Percentiles rank a stretch among this genome's conserved stretches.
Evolutionary conservation across 2,797 vertebrate genomes (phyloP).

Genomic region (Typhlichthys eigenmanni): DNA sequence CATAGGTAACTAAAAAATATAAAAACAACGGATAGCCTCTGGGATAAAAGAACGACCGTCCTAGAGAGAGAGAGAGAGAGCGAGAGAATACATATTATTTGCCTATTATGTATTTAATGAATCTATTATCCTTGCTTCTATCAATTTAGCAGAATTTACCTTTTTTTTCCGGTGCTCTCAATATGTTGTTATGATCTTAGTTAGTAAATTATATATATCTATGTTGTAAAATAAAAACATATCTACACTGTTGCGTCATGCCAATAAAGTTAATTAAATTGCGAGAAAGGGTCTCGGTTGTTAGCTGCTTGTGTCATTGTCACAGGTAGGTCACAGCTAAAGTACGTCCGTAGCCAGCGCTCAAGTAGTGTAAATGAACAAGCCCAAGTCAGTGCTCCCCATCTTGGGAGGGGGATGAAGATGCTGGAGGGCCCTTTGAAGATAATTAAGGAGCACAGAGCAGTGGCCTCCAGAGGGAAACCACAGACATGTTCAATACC

Average conservation of each 20-base stretch:
- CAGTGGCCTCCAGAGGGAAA: slow-evolving; percentile 71
- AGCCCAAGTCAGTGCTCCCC: slow-evolving; percentile 64
- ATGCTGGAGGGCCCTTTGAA: slow-evolving; percentile 78
- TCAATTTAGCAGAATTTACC: too few species aligned
- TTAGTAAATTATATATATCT: too few species aligned
- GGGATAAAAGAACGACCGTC: background rate
- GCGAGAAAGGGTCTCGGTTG: slow-evolving; percentile 3
- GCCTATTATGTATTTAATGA: too few species aligned
- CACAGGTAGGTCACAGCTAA: slow-evolving; percentile 2
- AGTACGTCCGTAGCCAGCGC: slow-evolving; percentile 54
- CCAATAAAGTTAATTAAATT: too few species aligned
- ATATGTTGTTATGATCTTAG: too few species aligned
- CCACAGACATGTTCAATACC: slow-evolving; percentile 77
- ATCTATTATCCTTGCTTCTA: too few species aligned
- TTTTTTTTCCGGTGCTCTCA: too few species aligned
- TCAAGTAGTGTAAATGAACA: slow-evolving; percentile 66
- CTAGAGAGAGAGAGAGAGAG: slow-evolving; percentile 34
- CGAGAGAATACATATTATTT: background rate
- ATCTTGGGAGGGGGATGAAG: slow-evolving; percentile 73
- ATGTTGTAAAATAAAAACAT: too few species aligned
- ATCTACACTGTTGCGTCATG: too few species aligned
- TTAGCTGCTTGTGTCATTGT: slow-evolving; percentile 16
- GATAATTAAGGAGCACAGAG: slow-evolving; percentile 82
- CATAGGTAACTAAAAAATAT: too few species aligned
- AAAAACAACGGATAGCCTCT: slow-evolving; percentile 36